Evolutionary conservation across 2,113 vertebrate genomes (phyloP).

Genomic region (Odocoileus hemionus): DNA sequence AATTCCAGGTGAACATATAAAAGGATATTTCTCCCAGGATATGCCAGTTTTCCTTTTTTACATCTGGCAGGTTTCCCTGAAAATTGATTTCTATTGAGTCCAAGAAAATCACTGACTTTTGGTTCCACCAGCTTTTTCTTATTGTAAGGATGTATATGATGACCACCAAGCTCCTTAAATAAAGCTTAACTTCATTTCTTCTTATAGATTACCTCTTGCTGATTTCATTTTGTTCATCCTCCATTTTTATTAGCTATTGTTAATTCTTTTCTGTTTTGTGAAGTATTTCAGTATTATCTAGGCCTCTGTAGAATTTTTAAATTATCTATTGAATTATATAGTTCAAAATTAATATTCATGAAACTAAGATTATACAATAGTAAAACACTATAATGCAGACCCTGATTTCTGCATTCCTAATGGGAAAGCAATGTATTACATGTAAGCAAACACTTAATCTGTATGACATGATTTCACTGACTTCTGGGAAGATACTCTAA

Average conservation of each 20-base stretch:
- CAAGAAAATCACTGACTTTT: not conserved
- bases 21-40: not conserved
- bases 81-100: not conserved
- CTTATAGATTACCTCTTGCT: not conserved
- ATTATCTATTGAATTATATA: not conserved
- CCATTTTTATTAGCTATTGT: not conserved
- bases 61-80: fast-evolving
- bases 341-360: not conserved
- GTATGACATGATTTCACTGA: not conserved
- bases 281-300: not conserved
- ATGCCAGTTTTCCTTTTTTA: not conserved
- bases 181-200: not conserved
- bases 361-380: not conserved
- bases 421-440: not conserved
- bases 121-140: not conserved
- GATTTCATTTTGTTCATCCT: not conserved
- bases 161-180: not conserved
- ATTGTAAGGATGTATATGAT: not conserved
- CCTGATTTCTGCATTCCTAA: not conserved
- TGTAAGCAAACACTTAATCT: not conserved
- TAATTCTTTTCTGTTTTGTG: not conserved
- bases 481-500: not conserved
- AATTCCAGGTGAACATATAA: not conserved
- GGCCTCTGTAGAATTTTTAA: not conserved
- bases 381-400: not conserved